These are phyloP conservation scores for Neosilurus mollespiculum DNA, from an alignment of 2,797 vertebrate species.

Conservation along the genomic window DNA sequence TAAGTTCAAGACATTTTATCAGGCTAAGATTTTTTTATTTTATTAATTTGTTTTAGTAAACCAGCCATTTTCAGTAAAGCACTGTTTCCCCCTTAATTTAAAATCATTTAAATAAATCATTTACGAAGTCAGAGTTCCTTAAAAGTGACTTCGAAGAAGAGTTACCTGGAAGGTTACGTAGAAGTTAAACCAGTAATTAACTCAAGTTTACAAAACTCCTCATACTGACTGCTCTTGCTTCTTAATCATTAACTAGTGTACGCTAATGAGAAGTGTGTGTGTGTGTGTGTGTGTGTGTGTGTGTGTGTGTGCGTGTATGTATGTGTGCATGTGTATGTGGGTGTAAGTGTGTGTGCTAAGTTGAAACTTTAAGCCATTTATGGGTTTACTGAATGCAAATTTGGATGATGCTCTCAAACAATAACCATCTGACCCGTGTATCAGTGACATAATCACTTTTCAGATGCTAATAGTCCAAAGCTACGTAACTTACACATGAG, in stretches of 20 bases:
- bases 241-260: conserved; percentile 40
- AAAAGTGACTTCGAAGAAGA: not conserved
- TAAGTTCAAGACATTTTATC: not conserved
- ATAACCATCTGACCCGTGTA: conserved; percentile 12
- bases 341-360: conserved; percentile 30
- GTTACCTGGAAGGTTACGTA: not conserved
- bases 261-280: conserved; percentile 4
- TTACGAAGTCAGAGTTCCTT: not conserved
- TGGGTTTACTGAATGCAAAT: conserved; percentile 25
- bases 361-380: conserved; percentile 26
- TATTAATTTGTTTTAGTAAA: not conserved
- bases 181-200: conserved; percentile 12
- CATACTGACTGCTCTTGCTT: conserved; percentile 9
- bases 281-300: conserved; percentile 15
- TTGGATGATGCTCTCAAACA: conserved; percentile 3
- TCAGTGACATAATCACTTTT: not conserved
- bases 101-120: not conserved
- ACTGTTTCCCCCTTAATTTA: not conserved
- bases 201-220: not conserved
- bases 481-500: not conserved
- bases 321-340: conserved; percentile 12
- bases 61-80: not conserved
- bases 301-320: conserved; percentile 33
- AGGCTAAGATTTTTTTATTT: not conserved
- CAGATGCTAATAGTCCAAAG: not conserved